Conservation (phyloP, 2,888 invertebrate genomes). For the Conus canariensis region DNA sequence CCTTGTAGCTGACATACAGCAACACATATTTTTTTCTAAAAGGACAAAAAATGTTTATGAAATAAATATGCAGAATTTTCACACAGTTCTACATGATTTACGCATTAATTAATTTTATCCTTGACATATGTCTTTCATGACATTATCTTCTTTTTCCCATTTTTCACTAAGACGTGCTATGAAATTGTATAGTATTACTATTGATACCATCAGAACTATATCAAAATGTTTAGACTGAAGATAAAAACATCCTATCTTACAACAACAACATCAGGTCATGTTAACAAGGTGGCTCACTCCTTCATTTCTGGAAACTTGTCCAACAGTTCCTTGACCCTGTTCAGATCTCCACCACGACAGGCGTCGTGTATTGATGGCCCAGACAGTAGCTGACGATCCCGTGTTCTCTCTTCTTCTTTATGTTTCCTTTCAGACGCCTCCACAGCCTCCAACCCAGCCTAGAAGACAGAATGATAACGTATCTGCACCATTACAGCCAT, state of each 20-base stretch:
- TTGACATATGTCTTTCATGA: too few relatives aligned
- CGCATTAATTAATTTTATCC: too few relatives aligned
- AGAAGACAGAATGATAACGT: constrained; percentile 29
- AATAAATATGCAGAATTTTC: too few relatives aligned
- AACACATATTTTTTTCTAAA: neutral
- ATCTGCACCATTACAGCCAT: neutral
- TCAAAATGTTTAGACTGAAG: too few relatives aligned
- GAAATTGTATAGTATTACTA: too few relatives aligned
- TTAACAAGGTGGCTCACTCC: constrained; percentile 61
- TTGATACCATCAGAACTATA: too few relatives aligned
- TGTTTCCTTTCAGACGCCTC: constrained; percentile 57
- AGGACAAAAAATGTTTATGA: neutral
- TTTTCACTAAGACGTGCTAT: too few relatives aligned
- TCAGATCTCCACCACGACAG: constrained; percentile 67
- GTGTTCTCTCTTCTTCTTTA: constrained; percentile 54
- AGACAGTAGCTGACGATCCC: constrained; percentile 55
- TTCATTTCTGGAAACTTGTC: constrained; percentile 69
- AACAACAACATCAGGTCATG: too few relatives aligned
- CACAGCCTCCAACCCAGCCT: constrained; percentile 68
- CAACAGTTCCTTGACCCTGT: constrained; percentile 67
- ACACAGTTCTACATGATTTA: too few relatives aligned
- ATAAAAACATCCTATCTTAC: too few relatives aligned
- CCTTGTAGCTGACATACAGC: constrained; percentile 61
- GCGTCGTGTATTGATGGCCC: constrained; percentile 73
- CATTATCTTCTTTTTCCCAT: too few relatives aligned